Evolutionary conservation across 2,888 invertebrate genomes (phyloP).

Genomic region (Lathronympha strigana): DNA sequence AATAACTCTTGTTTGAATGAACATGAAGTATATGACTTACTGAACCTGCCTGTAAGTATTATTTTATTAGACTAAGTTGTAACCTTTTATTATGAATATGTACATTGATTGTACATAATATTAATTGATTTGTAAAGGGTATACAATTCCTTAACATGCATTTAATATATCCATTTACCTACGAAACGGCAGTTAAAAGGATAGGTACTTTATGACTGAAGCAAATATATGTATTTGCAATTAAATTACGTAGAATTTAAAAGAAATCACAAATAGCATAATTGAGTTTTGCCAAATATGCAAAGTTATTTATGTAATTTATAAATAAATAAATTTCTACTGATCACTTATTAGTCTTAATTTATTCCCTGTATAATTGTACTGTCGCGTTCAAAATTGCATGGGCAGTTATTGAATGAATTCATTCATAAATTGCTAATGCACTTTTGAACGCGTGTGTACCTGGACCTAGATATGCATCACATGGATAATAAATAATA

Average conservation of each 20-base stretch:
- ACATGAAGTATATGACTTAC: background rate
- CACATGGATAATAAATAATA: too few species aligned
- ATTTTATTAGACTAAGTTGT: constrained; percentile 31
- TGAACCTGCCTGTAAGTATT: constrained; percentile 13
- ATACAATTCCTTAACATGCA: constrained; percentile 18
- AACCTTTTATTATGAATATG: constrained; percentile 27
- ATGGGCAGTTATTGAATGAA: too few species aligned
- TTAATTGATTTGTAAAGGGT: constrained; percentile 9
- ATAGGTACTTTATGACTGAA: constrained; percentile 9
- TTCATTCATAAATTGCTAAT: too few species aligned
- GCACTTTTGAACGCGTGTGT: too few species aligned
- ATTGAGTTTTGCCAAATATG: constrained; percentile 24
- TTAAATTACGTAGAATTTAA: background rate
- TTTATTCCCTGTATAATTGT: background rate
- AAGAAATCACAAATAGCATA: constrained; percentile 26
- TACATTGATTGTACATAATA: constrained; percentile 32
- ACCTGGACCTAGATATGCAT: too few species aligned
- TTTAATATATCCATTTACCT: constrained; percentile 23
- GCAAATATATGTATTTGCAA: constrained; percentile 15
- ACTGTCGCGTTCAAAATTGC: background rate
- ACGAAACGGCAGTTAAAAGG: background rate
- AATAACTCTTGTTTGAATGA: background rate
- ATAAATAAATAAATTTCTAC: constrained; percentile 30
- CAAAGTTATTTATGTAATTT: constrained; percentile 19
- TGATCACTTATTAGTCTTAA: background rate